These are phyloP conservation scores for Balearica regulorum DNA, from an alignment of 2,797 vertebrate species.

Conservation along the genomic window DNA sequence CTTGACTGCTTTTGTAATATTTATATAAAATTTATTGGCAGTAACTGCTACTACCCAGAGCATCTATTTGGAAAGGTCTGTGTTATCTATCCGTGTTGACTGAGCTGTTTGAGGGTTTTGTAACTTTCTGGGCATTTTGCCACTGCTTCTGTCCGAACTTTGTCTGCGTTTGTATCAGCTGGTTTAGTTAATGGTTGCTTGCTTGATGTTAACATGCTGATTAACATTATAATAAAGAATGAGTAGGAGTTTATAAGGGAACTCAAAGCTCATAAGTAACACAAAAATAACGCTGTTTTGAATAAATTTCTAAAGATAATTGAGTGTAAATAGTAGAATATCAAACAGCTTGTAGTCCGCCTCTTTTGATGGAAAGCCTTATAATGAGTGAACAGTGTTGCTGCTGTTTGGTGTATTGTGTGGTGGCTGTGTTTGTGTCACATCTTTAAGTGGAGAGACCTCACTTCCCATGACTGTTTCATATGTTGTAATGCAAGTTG, in stretches of 20 bases:
- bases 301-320: conserved; percentile 19
- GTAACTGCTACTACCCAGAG: neutral
- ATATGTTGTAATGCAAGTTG: neutral
- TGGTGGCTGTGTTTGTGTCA: neutral
- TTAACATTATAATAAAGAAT: conserved; percentile 20
- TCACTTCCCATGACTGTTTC: neutral
- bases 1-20: conserved; percentile 12
- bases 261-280: neutral
- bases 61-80: neutral
- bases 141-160: conserved; percentile 11
- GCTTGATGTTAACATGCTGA: conserved; percentile 11
- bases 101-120: neutral
- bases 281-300: conserved; percentile 4
- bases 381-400: neutral
- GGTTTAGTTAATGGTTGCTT: neutral
- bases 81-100: neutral
- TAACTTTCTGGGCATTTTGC: conserved; percentile 36
- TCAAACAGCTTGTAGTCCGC: neutral
- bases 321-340: conserved; percentile 9
- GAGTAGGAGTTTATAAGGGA: conserved; percentile 20
- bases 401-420: neutral
- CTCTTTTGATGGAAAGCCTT: neutral
- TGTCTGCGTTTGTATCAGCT: neutral
- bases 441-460: neutral
- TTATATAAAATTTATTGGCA: conserved; percentile 8